A percentile compares a stretch with the other conserved stretches of the same genome.
Evolutionary conservation across 2,113 vertebrate genomes (phyloP).

Genomic region (Eurystomus gularis): DNA sequence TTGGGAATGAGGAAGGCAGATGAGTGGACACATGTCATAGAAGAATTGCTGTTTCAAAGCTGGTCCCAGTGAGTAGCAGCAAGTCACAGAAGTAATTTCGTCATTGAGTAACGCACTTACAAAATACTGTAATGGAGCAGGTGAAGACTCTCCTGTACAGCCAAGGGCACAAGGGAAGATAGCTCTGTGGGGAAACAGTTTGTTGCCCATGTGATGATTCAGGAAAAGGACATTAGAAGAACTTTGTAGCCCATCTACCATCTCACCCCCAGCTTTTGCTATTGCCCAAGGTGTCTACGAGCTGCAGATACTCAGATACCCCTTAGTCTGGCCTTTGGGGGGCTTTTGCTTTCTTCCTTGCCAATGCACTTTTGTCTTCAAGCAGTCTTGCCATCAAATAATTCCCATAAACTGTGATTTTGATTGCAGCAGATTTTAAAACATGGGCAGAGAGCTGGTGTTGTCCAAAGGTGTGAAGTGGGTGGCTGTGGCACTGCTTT

Average conservation of each 20-base stretch:
- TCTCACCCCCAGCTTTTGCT: background rate
- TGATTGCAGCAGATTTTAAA: background rate
- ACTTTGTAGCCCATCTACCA: background rate
- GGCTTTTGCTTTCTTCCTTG: background rate
- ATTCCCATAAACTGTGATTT: background rate
- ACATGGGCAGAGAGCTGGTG: background rate
- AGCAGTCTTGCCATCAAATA: background rate
- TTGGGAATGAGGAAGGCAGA: background rate
- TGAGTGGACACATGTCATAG: background rate
- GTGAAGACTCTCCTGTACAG: background rate
- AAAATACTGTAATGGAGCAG: background rate
- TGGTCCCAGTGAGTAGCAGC: background rate
- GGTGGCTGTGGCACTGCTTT: background rate
- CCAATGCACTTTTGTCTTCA: background rate
- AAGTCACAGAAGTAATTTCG: background rate
- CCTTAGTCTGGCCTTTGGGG: background rate
- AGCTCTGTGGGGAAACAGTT: background rate
- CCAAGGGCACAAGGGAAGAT: background rate
- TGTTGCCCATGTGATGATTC: background rate
- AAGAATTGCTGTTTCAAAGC: background rate
- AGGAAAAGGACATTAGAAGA: background rate
- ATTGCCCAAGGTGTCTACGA: background rate
- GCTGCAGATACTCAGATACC: background rate
- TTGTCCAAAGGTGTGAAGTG: background rate
- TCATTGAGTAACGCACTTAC: background rate